A percentile compares a stretch with the other conserved stretches of the same genome.
These are phyloP conservation scores for Autographa pulchrina DNA, from an alignment of 2,888 invertebrate species.

Conservation along the genomic window DNA sequence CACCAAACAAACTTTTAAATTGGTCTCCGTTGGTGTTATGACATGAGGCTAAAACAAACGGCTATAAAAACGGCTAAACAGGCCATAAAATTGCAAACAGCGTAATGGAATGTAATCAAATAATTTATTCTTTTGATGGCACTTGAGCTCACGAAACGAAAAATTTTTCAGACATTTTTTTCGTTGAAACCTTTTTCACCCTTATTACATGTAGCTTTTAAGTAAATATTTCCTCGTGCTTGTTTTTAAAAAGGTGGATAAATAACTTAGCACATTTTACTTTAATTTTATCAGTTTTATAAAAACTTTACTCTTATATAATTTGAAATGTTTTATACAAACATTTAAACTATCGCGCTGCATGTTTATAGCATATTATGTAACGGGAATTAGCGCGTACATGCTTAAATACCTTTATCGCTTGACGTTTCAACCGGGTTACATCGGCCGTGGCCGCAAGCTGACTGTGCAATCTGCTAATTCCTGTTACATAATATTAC, in stretches of 20 bases:
- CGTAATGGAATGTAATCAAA: slow-evolving; percentile 60
- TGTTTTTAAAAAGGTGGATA: not conserved
- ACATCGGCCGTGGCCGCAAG: too few relatives aligned
- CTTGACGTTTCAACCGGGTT: too few relatives aligned
- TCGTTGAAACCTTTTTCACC: slow-evolving; percentile 3
- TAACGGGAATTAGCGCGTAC: too few relatives aligned
- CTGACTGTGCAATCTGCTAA: too few relatives aligned
- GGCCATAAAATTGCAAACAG: slow-evolving; percentile 56
- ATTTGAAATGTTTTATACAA: too few relatives aligned
- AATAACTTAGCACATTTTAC: not conserved
- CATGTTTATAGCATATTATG: too few relatives aligned
- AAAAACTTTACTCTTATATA: too few relatives aligned
- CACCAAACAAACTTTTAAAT: slow-evolving; percentile 41
- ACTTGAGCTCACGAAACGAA: slow-evolving; percentile 13
- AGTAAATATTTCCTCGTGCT: not conserved
- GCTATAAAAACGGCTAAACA: slow-evolving; percentile 56
- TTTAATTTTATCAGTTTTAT: not conserved
- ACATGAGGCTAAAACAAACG: slow-evolving; percentile 46
- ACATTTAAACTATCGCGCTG: too few relatives aligned
- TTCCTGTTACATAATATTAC: too few relatives aligned
- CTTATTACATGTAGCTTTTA: slow-evolving; percentile 10
- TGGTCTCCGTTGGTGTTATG: slow-evolving; percentile 36
- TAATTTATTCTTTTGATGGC: slow-evolving; percentile 56
- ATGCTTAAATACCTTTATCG: too few relatives aligned
- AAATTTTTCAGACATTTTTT: slow-evolving; percentile 26